These are phyloP conservation scores for Xyliphius kryptos DNA, from an alignment of 2,113 vertebrate species.

Conservation along the genomic window DNA sequence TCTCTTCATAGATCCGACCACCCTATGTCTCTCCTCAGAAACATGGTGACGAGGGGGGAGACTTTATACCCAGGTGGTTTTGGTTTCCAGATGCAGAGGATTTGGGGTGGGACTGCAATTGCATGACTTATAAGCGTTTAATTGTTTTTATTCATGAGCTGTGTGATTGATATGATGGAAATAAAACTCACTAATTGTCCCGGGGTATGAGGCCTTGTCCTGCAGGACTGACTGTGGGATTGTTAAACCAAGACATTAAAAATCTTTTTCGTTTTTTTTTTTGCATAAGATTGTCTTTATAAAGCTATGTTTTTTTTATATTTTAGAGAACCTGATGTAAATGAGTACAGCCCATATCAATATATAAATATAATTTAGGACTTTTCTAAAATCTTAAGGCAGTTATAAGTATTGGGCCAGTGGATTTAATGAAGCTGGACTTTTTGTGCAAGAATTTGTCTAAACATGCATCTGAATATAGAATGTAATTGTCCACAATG, in stretches of 20 bases:
- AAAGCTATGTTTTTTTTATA: too few relatives aligned
- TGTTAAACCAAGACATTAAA: conserved; percentile 20
- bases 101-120: conserved; percentile 58
- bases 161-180: conserved; percentile 66
- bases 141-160: conserved; percentile 71
- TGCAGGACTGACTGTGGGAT: conserved; percentile 17
- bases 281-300: too few relatives aligned
- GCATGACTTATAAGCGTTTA: conserved; percentile 56
- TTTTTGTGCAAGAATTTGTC: too few relatives aligned
- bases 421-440: too few relatives aligned
- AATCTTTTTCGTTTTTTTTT: too few relatives aligned
- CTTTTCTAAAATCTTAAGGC: too few relatives aligned
- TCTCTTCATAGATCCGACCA: conserved; percentile 1
- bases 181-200: conserved; percentile 65
- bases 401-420: too few relatives aligned
- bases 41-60: conserved; percentile 9
- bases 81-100: conserved; percentile 32
- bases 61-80: conserved; percentile 24
- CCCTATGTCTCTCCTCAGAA: conserved; percentile 13
- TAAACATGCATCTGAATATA: too few relatives aligned
- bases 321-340: too few relatives aligned
- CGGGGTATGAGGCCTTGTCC: conserved; percentile 37
- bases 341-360: too few relatives aligned
- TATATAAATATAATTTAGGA: too few relatives aligned
- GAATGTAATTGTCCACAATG: too few relatives aligned